These are phyloP conservation scores for Gerris lacustris DNA, from an alignment of 2,888 invertebrate genomes.

Conservation along the genomic window DNA sequence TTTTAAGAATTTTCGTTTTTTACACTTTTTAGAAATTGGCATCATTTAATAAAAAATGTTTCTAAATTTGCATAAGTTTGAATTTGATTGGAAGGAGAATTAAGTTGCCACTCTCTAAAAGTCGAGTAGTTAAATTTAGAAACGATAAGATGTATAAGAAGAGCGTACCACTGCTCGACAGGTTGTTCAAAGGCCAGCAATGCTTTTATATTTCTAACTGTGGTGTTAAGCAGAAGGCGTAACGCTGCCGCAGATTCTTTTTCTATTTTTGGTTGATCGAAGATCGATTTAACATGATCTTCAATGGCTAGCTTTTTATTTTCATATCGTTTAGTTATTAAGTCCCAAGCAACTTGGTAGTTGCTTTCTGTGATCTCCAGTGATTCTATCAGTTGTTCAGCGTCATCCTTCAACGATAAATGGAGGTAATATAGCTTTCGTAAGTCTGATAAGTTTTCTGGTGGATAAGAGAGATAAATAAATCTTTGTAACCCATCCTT, in stretches of 20 bases:
- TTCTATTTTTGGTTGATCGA: conserved; percentile 8
- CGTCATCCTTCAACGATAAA: conserved; percentile 10
- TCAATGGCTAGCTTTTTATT: conserved; percentile 5
- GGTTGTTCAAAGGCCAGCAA: conserved; percentile 8
- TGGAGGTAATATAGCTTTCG: conserved; percentile 8
- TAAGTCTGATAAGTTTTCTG: not conserved
- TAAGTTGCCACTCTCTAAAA: conserved; percentile 11
- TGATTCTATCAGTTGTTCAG: conserved; percentile 3
- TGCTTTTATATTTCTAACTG: conserved; percentile 1
- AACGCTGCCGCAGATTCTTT: conserved; percentile 6
- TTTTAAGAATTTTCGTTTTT: not conserved
- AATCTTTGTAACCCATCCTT: conserved; percentile 5
- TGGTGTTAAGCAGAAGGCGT: conserved; percentile 3
- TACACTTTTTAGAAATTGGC: conserved; percentile 8
- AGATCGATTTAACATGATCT: conserved; percentile 13
- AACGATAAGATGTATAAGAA: conserved; percentile 1
- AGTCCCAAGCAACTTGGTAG: conserved; percentile 9
- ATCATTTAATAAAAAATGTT: conserved; percentile 2
- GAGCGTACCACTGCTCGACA: conserved; percentile 9
- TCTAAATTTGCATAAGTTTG: not conserved
- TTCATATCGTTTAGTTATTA: conserved; percentile 2
- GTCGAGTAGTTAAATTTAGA: conserved; percentile 11
- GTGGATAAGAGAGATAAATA: conserved; percentile 5
- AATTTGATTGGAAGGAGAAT: conserved; percentile 1
- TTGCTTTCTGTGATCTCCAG: not conserved